Evolutionary conservation across 1,140 invertebrate species (phyloP).

Genomic region (Drosophila chauvacae): DNA sequence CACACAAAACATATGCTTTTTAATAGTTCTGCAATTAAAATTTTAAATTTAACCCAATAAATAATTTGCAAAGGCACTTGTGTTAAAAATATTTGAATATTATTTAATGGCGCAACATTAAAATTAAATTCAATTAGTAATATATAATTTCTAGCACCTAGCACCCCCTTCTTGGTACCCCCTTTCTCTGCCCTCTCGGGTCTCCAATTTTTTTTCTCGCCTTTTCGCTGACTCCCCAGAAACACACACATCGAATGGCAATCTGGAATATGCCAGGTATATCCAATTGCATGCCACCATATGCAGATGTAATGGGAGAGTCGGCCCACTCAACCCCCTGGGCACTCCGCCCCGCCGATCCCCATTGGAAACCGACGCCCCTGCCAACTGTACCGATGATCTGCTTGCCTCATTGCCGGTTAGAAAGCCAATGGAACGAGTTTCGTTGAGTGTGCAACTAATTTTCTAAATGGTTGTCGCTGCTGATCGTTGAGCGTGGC

Average conservation of each 20-base stretch:
- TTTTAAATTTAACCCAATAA: not conserved
- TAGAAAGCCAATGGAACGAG: constrained; percentile 80
- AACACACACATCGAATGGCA: constrained; percentile 14
- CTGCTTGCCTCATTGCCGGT: constrained; percentile 51
- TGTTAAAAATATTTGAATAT: not conserved
- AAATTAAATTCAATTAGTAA: not conserved
- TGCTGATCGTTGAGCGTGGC: constrained; percentile 66
- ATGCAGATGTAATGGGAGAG: constrained; percentile 50
- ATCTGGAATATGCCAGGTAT: constrained; percentile 47
- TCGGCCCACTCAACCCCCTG: constrained; percentile 17
- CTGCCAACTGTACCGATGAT: constrained; percentile 31
- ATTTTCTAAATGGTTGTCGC: constrained; percentile 77
- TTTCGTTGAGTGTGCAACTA: constrained; percentile 75
- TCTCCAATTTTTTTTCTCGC: constrained; percentile 12
- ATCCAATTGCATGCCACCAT: constrained; percentile 49
- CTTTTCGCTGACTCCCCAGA: constrained; percentile 23
- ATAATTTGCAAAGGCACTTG: not conserved
- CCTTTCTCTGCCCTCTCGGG: not conserved
- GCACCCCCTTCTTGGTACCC: not conserved
- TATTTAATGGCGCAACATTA: too few relatives aligned
- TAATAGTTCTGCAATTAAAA: not conserved
- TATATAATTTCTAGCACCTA: not conserved
- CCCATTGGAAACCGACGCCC: constrained; percentile 12
- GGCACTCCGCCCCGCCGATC: not conserved
- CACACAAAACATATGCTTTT: not conserved